These are phyloP conservation scores for Heteromormyrus szaboi DNA, from an alignment of 2,797 vertebrate species.

Conservation along the genomic window DNA sequence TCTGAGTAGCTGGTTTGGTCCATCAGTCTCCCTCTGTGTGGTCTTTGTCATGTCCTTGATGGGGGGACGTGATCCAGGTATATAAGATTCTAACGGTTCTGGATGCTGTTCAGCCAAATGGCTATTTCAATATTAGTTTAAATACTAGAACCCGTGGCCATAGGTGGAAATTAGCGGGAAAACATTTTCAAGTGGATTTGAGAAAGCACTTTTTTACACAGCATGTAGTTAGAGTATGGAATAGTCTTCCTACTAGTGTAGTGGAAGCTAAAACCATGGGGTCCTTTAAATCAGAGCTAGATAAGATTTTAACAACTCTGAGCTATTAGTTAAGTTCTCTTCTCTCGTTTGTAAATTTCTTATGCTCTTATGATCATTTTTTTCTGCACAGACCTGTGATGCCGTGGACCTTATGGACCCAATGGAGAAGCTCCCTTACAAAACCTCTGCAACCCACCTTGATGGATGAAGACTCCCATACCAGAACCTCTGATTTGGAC, in stretches of 20 bases:
- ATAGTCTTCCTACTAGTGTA: neutral
- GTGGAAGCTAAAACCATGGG: neutral
- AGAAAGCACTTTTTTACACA: neutral
- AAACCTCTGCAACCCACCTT: neutral
- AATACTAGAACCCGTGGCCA: neutral
- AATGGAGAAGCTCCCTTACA: neutral
- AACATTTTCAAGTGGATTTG: neutral
- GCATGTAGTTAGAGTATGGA: neutral
- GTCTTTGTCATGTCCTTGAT: neutral
- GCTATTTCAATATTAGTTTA: neutral
- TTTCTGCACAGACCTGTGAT: neutral
- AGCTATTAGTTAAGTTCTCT: neutral
- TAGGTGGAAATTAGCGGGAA: neutral
- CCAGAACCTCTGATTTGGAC: neutral
- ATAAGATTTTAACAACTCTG: neutral
- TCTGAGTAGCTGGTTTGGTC: neutral
- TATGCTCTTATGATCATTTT: neutral
- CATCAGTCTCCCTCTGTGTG: neutral
- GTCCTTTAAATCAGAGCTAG: neutral
- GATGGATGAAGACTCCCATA: neutral
- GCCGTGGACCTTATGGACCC: neutral
- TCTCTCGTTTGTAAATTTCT: neutral
- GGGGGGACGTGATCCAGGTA: neutral
- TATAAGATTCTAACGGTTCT: neutral
- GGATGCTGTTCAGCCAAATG: neutral